Evolutionary conservation across 2,113 vertebrate genomes (phyloP).

Genomic region (Archocentrus centrarchus): DNA sequence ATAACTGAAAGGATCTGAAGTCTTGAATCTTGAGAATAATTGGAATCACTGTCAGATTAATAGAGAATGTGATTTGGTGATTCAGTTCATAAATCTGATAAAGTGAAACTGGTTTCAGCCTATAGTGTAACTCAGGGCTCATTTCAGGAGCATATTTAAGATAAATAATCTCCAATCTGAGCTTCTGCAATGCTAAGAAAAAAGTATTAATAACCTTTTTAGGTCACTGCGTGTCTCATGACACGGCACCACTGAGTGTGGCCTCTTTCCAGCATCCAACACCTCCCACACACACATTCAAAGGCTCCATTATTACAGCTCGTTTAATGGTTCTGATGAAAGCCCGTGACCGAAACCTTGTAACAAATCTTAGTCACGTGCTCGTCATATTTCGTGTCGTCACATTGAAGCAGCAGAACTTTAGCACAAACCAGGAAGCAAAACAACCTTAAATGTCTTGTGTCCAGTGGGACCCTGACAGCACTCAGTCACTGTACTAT

Average conservation of each 20-base stretch:
- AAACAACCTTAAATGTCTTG: not conserved
- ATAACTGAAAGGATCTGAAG: not conserved
- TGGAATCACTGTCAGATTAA: no score
- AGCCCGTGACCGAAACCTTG: not conserved
- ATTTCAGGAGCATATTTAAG: not conserved
- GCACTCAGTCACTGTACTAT: not conserved
- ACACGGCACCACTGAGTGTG: not conserved
- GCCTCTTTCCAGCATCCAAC: not conserved
- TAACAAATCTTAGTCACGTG: no score
- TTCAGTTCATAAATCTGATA: not conserved
- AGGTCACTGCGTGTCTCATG: not conserved
- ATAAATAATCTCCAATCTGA: not conserved
- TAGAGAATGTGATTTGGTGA: not conserved
- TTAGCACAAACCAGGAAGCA: rapidly evolving
- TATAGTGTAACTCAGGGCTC: not conserved
- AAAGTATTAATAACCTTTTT: not conserved
- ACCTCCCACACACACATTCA: not conserved
- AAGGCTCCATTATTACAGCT: not conserved
- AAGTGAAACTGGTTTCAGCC: not conserved
- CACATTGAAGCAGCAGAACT: rapidly evolving
- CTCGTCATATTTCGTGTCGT: not conserved
- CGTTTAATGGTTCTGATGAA: not conserved
- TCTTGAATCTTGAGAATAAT: no score
- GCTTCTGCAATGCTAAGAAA: not conserved
- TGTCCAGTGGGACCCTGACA: not conserved